Evolutionary conservation across 2,888 invertebrate species (phyloP).

Genomic region (Palloptera scutellata): DNA sequence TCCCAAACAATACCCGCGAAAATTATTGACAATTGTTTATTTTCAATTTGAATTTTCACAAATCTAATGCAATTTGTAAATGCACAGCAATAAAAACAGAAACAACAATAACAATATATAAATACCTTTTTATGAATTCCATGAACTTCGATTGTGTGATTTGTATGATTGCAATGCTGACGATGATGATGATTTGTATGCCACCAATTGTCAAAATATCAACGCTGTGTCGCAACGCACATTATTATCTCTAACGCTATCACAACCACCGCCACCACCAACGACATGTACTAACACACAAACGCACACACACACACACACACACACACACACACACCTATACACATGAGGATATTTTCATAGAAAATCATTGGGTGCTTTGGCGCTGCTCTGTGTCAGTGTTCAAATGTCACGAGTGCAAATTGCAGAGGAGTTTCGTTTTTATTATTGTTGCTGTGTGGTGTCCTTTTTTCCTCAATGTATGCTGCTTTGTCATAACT

Average conservation of each 20-base stretch:
- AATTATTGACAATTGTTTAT: slow-evolving; percentile 61
- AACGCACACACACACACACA: neutral
- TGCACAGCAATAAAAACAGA: slow-evolving; percentile 16
- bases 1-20: slow-evolving; percentile 50
- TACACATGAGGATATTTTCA: neutral
- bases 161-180: no score
- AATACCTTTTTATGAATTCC: no score
- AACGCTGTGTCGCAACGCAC: no score
- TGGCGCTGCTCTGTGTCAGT: slow-evolving; percentile 23
- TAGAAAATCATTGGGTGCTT: neutral
- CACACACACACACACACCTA: neutral
- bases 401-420: slow-evolving; percentile 32
- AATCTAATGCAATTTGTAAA: slow-evolving; percentile 34
- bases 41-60: slow-evolving; percentile 40
- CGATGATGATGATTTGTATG: no score
- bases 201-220: no score
- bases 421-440: slow-evolving; percentile 39
- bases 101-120: neutral
- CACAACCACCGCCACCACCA: no score
- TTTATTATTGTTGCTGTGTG: slow-evolving; percentile 27
- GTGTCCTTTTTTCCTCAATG: slow-evolving; percentile 17
- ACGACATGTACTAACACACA: neutral
- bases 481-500: slow-evolving; percentile 11
- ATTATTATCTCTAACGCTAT: no score
- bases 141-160: no score